Conservation (phyloP, 2,888 invertebrate species). For the Pseudeuparius sepicola region DNA sequence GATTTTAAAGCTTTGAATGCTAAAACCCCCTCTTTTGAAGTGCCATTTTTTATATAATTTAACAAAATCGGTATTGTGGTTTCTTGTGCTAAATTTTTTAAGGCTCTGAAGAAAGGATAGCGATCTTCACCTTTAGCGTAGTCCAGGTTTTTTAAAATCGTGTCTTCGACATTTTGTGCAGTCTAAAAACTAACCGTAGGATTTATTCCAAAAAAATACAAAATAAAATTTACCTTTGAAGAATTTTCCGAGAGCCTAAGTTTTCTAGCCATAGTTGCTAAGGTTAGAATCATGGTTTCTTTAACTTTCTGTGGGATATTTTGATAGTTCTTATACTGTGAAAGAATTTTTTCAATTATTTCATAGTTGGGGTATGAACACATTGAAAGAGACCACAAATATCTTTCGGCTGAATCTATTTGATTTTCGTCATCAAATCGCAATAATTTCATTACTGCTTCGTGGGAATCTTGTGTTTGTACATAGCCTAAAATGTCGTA, state of each 20-base stretch:
- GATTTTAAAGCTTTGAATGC: conserved; percentile 58
- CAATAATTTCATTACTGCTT: conserved; percentile 56
- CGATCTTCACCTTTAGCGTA: conserved; percentile 44
- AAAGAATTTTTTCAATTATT: conserved; percentile 42
- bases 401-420: conserved; percentile 51
- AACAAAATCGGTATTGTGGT: conserved; percentile 51
- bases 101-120: conserved; percentile 51
- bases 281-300: conserved; percentile 56
- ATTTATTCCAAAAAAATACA: neutral
- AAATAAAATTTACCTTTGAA: conserved; percentile 5
- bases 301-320: conserved; percentile 48
- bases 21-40: conserved; percentile 46
- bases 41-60: conserved; percentile 43
- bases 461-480: conserved; percentile 57
- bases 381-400: conserved; percentile 62
- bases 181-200: conserved; percentile 33
- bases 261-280: conserved; percentile 50
- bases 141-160: conserved; percentile 34
- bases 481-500: conserved; percentile 61
- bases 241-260: neutral
- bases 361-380: conserved; percentile 54
- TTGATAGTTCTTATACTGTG: conserved; percentile 40
- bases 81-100: conserved; percentile 58
- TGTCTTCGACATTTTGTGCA: conserved; percentile 34
- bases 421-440: conserved; percentile 44